phyloP scores from a whole-genome alignment of 2,113 vertebrate genomes.

The Phalacrocorax pelagicus region DNA sequence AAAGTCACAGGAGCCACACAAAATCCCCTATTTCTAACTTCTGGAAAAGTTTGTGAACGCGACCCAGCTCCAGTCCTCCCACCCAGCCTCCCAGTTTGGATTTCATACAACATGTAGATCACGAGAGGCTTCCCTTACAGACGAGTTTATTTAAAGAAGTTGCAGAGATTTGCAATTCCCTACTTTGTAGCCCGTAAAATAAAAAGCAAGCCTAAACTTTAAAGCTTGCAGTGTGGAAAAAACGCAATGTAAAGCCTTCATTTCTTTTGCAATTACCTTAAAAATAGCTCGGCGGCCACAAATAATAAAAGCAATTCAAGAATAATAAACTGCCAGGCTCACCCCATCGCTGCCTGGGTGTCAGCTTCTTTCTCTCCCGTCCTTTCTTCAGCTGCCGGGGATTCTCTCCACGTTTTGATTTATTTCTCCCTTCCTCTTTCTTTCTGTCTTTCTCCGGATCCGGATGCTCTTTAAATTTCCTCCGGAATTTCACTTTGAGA shows the following conservation, averaged over 20 bases:
- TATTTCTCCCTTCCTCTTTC: constrained; percentile 31
- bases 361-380: not conserved
- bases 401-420: not conserved
- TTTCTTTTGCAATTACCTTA: not conserved
- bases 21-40: not conserved
- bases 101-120: not conserved
- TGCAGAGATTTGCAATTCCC: not conserved
- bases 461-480: constrained; percentile 74
- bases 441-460: constrained; percentile 53
- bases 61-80: not conserved
- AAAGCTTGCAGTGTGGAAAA: not conserved
- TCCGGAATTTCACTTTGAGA: constrained; percentile 63
- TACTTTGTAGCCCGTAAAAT: not conserved
- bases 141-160: not conserved
- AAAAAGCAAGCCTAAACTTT: not conserved
- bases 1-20: not conserved
- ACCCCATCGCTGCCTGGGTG: constrained; percentile 45
- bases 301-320: not conserved
- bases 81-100: not conserved
- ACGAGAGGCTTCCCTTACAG: not conserved
- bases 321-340: not conserved
- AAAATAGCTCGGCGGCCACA: not conserved
- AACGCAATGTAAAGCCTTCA: not conserved
- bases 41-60: not conserved
- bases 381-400: not conserved